Base-by-base conservation (phyloP, 2,113 vertebrate species). In the Trachemys scripta region DNA sequence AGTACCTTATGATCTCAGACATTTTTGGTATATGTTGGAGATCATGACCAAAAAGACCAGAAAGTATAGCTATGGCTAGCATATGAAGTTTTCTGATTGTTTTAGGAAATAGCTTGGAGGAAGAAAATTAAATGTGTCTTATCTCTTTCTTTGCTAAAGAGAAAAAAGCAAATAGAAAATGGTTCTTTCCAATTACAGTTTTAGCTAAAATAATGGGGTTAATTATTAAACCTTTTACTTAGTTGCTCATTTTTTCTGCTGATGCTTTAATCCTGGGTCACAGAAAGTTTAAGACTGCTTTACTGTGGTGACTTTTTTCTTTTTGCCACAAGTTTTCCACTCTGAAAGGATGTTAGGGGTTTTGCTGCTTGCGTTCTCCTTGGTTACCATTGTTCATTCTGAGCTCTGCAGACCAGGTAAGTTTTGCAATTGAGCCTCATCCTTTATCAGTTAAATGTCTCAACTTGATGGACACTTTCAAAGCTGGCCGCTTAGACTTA, bases 391-490 rank as follows among this genome's bases (percentile, higher is more conserved):
- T 92, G 85, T 97, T 89, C 80, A 89, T 11, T 79, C 97, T 90
- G 97, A 98, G 80, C 89, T 98, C 83, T 99, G 99, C 94, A 81
- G 31, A 45, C 97, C 98, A 96, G 98, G 99, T 99, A 98, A 94
- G 98, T 96, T 88, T 89, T 89, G 20, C 76, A 92, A 27, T 45
- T 83, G 93, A 91, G 89, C 92, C 45, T 81, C 38, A 22, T 84
- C 62, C 38, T 93, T 90, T 27, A 84, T 25, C 49, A 80, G 8
- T 8, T 84, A 78, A 84, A 85, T 27, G 17, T 84, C 92, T 25
- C 59, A 87, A 2, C 16, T 82, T 47, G 88, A 29, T 86, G 94
- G 59, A 80, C 94, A 84, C 56, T 87, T 93, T 47, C 38, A 38
- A 87, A 65, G 45, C 83, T 93, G 45, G 16, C 76, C 29, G 8